These are phyloP conservation scores for Lepidurus couesii DNA, from an alignment of 1,140 invertebrate species.

Conservation along the genomic window DNA sequence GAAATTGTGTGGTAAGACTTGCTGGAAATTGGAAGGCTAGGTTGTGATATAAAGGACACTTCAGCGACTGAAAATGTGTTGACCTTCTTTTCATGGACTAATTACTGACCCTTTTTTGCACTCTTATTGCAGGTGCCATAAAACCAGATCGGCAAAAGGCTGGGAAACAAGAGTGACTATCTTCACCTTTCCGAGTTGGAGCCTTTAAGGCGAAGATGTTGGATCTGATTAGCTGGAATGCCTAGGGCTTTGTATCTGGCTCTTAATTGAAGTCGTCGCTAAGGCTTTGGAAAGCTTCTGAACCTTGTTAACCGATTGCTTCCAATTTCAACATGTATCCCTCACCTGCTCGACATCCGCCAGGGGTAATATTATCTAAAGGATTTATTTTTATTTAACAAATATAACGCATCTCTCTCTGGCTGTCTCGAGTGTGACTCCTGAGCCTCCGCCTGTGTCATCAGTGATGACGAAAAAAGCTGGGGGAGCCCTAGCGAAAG, in stretches of 20 bases:
- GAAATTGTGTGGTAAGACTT: neutral
- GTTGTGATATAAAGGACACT: no score
- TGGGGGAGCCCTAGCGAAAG: no score
- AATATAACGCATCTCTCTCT: no score
- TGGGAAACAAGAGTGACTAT: neutral
- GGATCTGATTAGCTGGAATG: neutral
- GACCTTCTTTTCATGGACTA: no score
- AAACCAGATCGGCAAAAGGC: neutral
- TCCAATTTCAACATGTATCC: slow-evolving; percentile 49
- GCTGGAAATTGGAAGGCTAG: neutral
- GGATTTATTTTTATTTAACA: no score
- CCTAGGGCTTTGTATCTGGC: neutral
- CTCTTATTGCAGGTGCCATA: neutral
- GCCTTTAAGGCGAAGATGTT: neutral
- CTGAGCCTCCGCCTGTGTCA: no score
- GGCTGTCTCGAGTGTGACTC: no score
- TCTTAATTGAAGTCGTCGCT: neutral
- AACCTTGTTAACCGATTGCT: slow-evolving; percentile 31
- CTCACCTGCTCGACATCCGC: slow-evolving; percentile 55
- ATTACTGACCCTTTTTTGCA: neutral
- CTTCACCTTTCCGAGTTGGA: neutral
- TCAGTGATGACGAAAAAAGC: no score
- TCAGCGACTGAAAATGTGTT: no score
- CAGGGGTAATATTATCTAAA: slow-evolving; percentile 49
- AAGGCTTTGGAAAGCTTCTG: slow-evolving; percentile 20